phyloP scores from a whole-genome alignment of 1,140 invertebrate genomes.

The Apis laboriosa region DNA sequence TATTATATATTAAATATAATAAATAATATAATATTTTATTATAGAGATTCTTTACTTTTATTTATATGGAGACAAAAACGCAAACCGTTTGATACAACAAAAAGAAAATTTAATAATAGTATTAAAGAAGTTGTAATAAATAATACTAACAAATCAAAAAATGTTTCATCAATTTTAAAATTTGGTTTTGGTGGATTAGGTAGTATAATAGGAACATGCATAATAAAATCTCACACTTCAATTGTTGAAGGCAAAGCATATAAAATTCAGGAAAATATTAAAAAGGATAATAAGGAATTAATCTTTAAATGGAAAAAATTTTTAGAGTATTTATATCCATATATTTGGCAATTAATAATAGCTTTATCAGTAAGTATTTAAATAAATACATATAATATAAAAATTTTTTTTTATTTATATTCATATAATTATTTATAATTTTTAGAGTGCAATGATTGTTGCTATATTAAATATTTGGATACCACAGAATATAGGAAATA shows the following conservation, averaged over 20 bases:
- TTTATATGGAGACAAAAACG: slow-evolving; percentile 36
- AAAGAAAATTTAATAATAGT: slow-evolving; percentile 50
- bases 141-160: slow-evolving; percentile 1
- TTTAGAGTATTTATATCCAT: slow-evolving; percentile 84
- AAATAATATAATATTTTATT: slow-evolving; percentile 37
- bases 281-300: slow-evolving; percentile 13
- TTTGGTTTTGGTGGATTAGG: slow-evolving; percentile 55
- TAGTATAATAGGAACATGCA: slow-evolving; percentile 34
- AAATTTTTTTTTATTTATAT: background rate
- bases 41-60: slow-evolving; percentile 48
- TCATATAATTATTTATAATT: slow-evolving; percentile 20
- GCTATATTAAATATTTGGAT: slow-evolving; percentile 92
- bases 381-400: background rate
- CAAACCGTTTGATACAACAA: slow-evolving; percentile 27
- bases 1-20: background rate
- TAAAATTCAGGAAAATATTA: slow-evolving; percentile 23
- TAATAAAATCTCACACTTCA: slow-evolving; percentile 36
- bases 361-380: slow-evolving; percentile 81
- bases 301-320: slow-evolving; percentile 84
- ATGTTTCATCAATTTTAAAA: slow-evolving; percentile 36
- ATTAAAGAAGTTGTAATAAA: slow-evolving; percentile 19
- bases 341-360: slow-evolving; percentile 82
- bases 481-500: slow-evolving; percentile 87
- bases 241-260: slow-evolving; percentile 38
- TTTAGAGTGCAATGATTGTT: slow-evolving; percentile 89